Conservation (phyloP, 92 coral and sea anemone genomes). For the Phenganax stokvisi region DNA sequence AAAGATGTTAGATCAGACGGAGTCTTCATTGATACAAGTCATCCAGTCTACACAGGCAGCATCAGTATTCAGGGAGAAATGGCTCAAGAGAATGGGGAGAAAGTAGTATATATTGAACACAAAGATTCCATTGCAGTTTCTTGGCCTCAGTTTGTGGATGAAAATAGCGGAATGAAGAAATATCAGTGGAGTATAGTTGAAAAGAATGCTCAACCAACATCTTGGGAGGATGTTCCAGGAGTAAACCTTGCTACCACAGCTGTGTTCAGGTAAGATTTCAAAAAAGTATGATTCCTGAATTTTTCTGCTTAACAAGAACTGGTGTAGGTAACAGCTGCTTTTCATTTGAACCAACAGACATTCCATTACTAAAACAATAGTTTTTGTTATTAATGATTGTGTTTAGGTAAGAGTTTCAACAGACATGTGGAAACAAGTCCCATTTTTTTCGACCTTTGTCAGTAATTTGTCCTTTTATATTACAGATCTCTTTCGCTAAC, state of each 20-base stretch:
- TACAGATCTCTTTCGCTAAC: conserved; percentile 50
- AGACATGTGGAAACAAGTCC: no score
- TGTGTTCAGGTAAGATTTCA: conserved; percentile 32
- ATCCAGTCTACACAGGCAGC: conserved; percentile 77
- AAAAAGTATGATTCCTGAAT: no score
- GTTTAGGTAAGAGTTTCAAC: no score
- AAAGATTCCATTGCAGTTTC: conserved; percentile 49
- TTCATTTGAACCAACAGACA: no score
- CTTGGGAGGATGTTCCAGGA: conserved; percentile 61
- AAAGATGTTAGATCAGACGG: conserved; percentile 64
- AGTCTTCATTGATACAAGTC: conserved; percentile 65
- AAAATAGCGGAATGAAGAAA: conserved; percentile 63
- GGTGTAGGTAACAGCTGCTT: no score
- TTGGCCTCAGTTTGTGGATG: conserved; percentile 79
- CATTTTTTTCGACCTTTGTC: no score
- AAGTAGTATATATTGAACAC: conserved; percentile 61
- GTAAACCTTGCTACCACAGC: conserved; percentile 58
- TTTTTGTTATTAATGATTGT: no score
- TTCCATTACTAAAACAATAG: no score
- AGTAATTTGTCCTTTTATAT: neutral
- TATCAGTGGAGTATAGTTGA: conserved; percentile 64
- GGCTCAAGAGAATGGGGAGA: conserved; percentile 50
- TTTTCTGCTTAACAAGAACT: no score
- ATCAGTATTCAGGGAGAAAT: conserved; percentile 57
- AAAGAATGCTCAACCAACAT: conserved; percentile 11